These are phyloP conservation scores for Podargus strigoides DNA, from an alignment of 2,797 vertebrate species.

Conservation along the genomic window DNA sequence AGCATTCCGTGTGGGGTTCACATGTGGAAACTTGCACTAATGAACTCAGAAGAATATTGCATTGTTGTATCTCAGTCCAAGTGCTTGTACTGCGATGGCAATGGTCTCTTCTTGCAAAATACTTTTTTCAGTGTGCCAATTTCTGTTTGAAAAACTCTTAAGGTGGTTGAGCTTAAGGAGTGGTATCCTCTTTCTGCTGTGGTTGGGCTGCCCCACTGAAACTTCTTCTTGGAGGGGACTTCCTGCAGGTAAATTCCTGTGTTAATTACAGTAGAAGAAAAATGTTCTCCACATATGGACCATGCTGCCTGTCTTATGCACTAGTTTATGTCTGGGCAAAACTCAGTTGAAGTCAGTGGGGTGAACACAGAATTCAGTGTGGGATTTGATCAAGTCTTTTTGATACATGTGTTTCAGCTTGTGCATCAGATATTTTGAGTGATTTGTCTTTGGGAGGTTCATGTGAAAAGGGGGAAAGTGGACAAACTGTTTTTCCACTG, in stretches of 20 bases:
- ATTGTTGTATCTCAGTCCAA: conserved; percentile 66
- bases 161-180: conserved; percentile 71
- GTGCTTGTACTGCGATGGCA: conserved; percentile 67
- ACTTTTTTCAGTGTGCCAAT: conserved; percentile 69
- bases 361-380: neutral
- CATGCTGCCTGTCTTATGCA: neutral
- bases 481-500: neutral
- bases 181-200: conserved; percentile 65
- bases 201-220: neutral
- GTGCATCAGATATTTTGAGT: neutral
- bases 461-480: neutral
- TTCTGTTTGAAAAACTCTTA: conserved; percentile 66
- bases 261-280: neutral
- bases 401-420: neutral
- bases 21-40: conserved; percentile 69
- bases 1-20: conserved; percentile 67
- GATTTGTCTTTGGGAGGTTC: neutral
- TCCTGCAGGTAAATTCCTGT: neutral
- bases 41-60: conserved; percentile 69
- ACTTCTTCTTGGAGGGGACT: neutral
- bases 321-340: neutral
- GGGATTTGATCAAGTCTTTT: neutral
- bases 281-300: neutral
- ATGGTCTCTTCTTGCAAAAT: conserved; percentile 73
- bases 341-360: neutral